These are phyloP conservation scores for Nemotelus pantherinus DNA, from an alignment of 2,888 invertebrate genomes.

Conservation along the genomic window DNA sequence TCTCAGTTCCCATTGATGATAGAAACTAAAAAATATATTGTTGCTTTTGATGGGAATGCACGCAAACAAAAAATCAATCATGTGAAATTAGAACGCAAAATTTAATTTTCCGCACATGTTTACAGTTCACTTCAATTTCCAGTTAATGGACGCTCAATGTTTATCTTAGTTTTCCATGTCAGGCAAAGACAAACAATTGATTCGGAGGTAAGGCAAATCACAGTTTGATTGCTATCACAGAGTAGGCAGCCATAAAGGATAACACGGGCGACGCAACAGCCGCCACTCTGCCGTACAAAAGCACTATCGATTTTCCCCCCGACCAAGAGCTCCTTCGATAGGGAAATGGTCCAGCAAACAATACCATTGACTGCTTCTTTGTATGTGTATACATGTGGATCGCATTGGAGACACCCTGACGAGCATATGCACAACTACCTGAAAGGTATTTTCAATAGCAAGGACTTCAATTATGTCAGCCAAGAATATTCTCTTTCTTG, in stretches of 20 bases:
- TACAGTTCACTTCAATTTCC: conserved; percentile 10
- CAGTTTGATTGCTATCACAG: neutral
- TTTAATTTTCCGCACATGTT: conserved; percentile 25
- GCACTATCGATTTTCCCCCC: conserved; percentile 19
- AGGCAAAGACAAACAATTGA: conserved; percentile 7
- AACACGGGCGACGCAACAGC: neutral
- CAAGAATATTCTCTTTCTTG: no score
- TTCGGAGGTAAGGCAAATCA: neutral
- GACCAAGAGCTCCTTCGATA: no score
- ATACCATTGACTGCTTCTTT: no score
- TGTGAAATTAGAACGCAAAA: neutral
- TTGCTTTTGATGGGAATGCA: no score
- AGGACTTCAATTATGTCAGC: no score
- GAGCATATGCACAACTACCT: no score
- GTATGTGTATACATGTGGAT: no score
- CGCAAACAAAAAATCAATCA: neutral
- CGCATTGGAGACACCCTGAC: no score
- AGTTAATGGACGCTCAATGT: conserved; percentile 23
- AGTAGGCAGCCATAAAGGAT: neutral
- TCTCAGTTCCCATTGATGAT: no score
- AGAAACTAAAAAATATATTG: no score
- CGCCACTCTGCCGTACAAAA: neutral
- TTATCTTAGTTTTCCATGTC: conserved; percentile 19
- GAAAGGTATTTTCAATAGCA: no score
- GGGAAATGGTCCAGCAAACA: no score